Percentiles rank a stretch among this genome's conserved stretches.
These are phyloP conservation scores for Ditylenchus weischeri DNA, from an alignment of 2,888 invertebrate species.

Conservation along the genomic window DNA sequence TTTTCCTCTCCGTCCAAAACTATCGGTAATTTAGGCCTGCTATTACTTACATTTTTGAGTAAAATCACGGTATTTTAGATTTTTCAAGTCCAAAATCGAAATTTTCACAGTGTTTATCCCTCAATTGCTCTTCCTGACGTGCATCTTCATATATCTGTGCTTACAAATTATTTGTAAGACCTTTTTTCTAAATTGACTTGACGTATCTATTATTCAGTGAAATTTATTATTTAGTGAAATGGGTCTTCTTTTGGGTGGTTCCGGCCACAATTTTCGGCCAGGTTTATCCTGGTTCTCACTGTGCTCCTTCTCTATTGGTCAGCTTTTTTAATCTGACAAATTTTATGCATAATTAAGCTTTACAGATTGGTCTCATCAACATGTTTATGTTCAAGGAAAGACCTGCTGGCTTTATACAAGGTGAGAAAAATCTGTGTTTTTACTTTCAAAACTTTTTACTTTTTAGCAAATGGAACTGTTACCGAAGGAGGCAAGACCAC, in stretches of 20 bases:
- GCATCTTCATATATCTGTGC: slow-evolving; percentile 92
- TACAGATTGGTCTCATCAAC: slow-evolving; percentile 57
- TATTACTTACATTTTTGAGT: background rate
- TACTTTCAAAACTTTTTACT: too few species aligned
- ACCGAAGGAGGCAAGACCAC: background rate
- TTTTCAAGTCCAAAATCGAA: slow-evolving; percentile 69
- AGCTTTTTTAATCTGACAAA: background rate
- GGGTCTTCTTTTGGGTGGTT: slow-evolving; percentile 62
- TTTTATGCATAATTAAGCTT: background rate
- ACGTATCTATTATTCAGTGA: slow-evolving; percentile 66
- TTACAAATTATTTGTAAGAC: slow-evolving; percentile 69
- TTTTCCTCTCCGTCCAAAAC: slow-evolving; percentile 49
- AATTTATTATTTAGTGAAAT: slow-evolving; percentile 65
- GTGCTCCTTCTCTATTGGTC: slow-evolving; percentile 56
- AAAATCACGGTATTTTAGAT: slow-evolving; percentile 51
- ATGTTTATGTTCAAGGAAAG: slow-evolving; percentile 58
- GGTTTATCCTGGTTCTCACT: slow-evolving; percentile 56
- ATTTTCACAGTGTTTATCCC: slow-evolving; percentile 91
- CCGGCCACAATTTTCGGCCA: slow-evolving; percentile 42
- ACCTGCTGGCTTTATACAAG: slow-evolving; percentile 40
- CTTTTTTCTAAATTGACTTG: slow-evolving; percentile 64
- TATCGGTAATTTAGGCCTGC: slow-evolving; percentile 56
- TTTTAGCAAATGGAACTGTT: background rate
- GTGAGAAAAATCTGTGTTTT: background rate
- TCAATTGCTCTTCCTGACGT: slow-evolving; percentile 81